Conservation (phyloP, 2,113 vertebrate genomes). For the Aramus guarauna region DNA sequence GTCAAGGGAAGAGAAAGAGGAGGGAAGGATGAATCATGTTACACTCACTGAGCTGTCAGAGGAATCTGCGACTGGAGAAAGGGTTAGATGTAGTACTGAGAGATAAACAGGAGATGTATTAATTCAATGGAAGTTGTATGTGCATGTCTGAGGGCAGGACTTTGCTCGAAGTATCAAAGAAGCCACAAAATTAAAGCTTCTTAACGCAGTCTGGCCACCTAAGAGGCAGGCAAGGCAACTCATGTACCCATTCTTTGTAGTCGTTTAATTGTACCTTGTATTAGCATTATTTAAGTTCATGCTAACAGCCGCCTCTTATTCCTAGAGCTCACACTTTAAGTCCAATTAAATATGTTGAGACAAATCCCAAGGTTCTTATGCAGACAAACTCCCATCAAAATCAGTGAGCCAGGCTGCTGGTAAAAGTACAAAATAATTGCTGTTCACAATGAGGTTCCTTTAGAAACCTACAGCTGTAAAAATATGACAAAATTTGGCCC, state of each 20-base stretch:
- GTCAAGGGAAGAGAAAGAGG: constrained; percentile 29
- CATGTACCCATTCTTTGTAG: background rate
- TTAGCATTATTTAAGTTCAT: background rate
- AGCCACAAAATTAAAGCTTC: constrained; percentile 52
- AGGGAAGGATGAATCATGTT: constrained; percentile 42
- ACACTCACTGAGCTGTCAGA: constrained; percentile 26
- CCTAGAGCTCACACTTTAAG: background rate
- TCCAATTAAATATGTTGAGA: constrained; percentile 23
- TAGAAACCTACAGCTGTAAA: background rate
- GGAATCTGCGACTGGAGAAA: background rate
- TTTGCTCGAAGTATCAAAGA: constrained; percentile 43
- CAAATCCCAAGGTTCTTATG: constrained; percentile 1
- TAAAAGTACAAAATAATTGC: background rate
- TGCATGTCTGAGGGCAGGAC: constrained; percentile 20
- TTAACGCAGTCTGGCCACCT: constrained; percentile 21
- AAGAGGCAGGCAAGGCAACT: constrained; percentile 6
- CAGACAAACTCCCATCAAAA: background rate
- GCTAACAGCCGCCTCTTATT: constrained; percentile 4
- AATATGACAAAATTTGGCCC: background rate
- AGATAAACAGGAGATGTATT: constrained; percentile 30
- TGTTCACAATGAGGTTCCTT: background rate
- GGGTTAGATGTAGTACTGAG: background rate
- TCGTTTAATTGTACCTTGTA: background rate
- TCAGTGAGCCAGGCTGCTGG: background rate
- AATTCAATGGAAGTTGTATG: constrained; percentile 5